Evolutionary conservation across 2,113 vertebrate species (phyloP).

Genomic region (Patagioenas fasciata): DNA sequence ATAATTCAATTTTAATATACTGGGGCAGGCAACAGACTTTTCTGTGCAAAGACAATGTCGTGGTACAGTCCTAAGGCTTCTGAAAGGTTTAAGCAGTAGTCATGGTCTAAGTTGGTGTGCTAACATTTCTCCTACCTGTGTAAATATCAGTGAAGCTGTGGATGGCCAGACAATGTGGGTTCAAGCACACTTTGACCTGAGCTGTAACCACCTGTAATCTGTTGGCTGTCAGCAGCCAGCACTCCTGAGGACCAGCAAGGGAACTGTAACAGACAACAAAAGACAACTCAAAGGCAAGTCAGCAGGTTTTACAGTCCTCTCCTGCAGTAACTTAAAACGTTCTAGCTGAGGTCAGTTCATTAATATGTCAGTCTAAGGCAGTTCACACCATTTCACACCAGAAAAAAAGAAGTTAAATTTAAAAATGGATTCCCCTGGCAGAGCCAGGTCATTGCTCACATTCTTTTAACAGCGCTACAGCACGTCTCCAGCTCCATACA

Average conservation of each 20-base stretch:
- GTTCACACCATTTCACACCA: background rate
- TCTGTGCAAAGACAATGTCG: background rate
- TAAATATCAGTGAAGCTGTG: conserved; percentile 95
- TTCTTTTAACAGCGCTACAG: background rate
- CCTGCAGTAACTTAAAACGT: background rate
- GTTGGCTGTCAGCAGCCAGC: conserved; percentile 92
- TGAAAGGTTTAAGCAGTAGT: background rate
- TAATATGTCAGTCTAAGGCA: background rate
- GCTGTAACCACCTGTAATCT: conserved; percentile 87
- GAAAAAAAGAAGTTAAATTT: background rate
- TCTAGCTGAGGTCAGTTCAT: background rate
- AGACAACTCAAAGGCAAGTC: background rate
- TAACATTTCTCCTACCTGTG: conserved; percentile 80
- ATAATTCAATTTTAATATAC: background rate
- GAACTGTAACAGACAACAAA: conserved; percentile 76
- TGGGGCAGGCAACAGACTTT: background rate
- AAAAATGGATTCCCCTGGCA: background rate
- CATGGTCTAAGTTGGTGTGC: background rate
- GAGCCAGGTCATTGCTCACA: background rate
- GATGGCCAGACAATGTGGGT: conserved; percentile 89
- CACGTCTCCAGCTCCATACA: background rate
- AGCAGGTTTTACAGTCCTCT: background rate
- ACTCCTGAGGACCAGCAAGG: conserved; percentile 89
- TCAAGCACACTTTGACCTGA: conserved; percentile 92
- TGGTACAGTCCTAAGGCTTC: background rate